Conservation (phyloP, 2,797 vertebrate species). For the Arrhamphus sclerolepis region DNA sequence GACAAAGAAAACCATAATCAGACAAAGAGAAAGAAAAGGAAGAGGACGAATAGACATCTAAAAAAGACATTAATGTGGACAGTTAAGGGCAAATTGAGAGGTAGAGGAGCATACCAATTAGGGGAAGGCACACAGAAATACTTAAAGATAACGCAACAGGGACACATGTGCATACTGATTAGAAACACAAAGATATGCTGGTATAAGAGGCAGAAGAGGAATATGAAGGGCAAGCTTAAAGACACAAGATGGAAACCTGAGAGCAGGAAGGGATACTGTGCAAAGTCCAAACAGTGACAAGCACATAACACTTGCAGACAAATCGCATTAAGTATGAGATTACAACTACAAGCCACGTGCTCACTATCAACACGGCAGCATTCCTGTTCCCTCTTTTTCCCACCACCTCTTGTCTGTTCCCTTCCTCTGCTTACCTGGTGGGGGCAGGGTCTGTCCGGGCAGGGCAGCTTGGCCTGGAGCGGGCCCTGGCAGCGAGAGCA, state of each 20-base stretch:
- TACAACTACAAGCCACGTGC: slow-evolving; percentile 40
- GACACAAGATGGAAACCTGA: slow-evolving; percentile 19
- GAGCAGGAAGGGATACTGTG: slow-evolving; percentile 11
- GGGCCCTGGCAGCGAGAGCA: slow-evolving; percentile 91
- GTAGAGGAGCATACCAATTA: slow-evolving; percentile 68
- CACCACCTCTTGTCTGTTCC: background rate
- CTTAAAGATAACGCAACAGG: slow-evolving; percentile 54
- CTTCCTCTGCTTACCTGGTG: slow-evolving; percentile 84
- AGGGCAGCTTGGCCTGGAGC: slow-evolving; percentile 89
- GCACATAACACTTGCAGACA: slow-evolving; percentile 29
- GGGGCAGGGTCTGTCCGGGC: slow-evolving; percentile 94
- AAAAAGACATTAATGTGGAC: slow-evolving; percentile 64
- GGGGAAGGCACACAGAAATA: slow-evolving; percentile 57
- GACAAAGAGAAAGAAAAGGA: slow-evolving; percentile 44
- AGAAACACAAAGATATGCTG: slow-evolving; percentile 42
- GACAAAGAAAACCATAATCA: slow-evolving; percentile 62
- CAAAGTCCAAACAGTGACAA: background rate
- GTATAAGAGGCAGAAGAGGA: slow-evolving; percentile 23
- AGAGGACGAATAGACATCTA: slow-evolving; percentile 10
- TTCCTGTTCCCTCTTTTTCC: background rate
- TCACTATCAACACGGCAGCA: slow-evolving; percentile 9
- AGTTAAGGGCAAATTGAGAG: slow-evolving; percentile 66
- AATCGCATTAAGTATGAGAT: slow-evolving; percentile 53
- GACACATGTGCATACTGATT: slow-evolving; percentile 63
- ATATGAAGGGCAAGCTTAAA: slow-evolving; percentile 1